phyloP scores from a whole-genome alignment of 2,797 vertebrate species.

The Diplodus puntazzo region DNA sequence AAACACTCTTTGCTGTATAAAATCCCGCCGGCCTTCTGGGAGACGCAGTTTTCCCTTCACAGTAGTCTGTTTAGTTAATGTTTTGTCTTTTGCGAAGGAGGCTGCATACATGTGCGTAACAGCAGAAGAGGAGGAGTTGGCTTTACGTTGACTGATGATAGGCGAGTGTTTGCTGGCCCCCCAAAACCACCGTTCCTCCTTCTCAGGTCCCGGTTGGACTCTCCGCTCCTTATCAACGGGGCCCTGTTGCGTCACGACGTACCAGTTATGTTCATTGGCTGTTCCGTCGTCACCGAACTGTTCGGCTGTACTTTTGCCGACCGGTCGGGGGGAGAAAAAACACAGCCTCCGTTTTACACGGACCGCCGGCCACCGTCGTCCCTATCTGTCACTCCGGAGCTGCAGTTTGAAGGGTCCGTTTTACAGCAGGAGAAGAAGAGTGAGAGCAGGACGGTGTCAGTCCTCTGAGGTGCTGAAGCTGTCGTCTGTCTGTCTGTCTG shows the following conservation, averaged over 20 bases:
- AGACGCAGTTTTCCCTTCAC: constrained; percentile 70
- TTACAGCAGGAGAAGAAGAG: constrained; percentile 2
- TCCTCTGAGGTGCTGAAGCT: constrained; percentile 32
- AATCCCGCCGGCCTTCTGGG: constrained; percentile 69
- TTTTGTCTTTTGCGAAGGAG: constrained; percentile 77
- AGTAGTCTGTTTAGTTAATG: constrained; percentile 58
- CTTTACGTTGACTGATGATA: constrained; percentile 83
- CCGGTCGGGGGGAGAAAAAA: constrained; percentile 23
- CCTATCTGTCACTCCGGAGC: constrained; percentile 15
- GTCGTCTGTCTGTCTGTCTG: constrained; percentile 11
- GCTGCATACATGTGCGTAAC: constrained; percentile 79
- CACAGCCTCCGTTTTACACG: constrained; percentile 38
- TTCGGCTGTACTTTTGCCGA: constrained; percentile 77
- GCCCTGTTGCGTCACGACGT: constrained; percentile 93
- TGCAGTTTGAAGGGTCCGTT: constrained; percentile 24
- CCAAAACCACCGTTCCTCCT: constrained; percentile 85
- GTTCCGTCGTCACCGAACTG: constrained; percentile 78
- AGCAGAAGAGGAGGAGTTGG: constrained; percentile 86
- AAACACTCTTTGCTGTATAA: constrained; percentile 47
- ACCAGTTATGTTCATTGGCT: constrained; percentile 90
- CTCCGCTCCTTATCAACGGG: constrained; percentile 98
- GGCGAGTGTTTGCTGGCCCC: constrained; percentile 78
- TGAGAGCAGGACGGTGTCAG: neutral
- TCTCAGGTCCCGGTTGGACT: constrained; percentile 87
- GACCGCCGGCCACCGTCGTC: constrained; percentile 21